A percentile compares a stretch with the other conserved stretches of the same genome.
phyloP scores from a whole-genome alignment of 2,888 invertebrate genomes.

The Tachina lurida region DNA sequence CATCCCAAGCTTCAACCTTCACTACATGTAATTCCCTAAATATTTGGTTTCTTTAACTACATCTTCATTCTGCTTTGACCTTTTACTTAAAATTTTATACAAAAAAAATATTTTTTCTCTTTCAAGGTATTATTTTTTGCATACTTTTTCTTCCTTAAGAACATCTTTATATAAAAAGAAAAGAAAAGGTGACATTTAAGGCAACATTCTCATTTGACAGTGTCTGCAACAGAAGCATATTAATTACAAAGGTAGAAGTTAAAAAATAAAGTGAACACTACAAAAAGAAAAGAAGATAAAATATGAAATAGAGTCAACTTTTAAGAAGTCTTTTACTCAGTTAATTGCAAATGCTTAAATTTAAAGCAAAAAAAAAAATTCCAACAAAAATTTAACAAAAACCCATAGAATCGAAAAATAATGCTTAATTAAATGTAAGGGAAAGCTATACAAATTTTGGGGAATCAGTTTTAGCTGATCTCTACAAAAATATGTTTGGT shows the following conservation, averaged over 20 bases:
- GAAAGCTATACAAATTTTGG: background rate
- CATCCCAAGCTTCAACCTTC: too few relatives aligned
- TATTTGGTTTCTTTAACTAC: too few relatives aligned
- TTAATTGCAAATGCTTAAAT: conserved; percentile 76
- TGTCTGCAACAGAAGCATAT: conserved; percentile 67
- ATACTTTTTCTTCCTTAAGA: conserved; percentile 6
- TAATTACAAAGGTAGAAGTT: conserved; percentile 72
- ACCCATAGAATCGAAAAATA: background rate
- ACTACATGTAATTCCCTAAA: too few relatives aligned
- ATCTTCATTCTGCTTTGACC: too few relatives aligned
- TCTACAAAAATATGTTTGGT: too few relatives aligned
- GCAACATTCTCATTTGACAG: conserved; percentile 35
- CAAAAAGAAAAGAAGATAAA: background rate
- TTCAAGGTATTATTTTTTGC: background rate
- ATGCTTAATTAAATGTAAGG: background rate
- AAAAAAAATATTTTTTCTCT: too few relatives aligned
- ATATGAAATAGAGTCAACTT: conserved; percentile 48
- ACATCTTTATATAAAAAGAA: background rate
- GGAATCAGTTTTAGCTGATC: too few relatives aligned
- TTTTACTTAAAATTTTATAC: too few relatives aligned
- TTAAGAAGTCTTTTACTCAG: conserved; percentile 74
- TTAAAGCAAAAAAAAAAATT: conserved; percentile 39
- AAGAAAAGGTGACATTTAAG: conserved; percentile 29
- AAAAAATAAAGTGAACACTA: background rate
- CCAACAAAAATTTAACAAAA: background rate